Base-by-base conservation (phyloP, 2,888 invertebrate species). In the Caenorhabditis sp. region DNA sequence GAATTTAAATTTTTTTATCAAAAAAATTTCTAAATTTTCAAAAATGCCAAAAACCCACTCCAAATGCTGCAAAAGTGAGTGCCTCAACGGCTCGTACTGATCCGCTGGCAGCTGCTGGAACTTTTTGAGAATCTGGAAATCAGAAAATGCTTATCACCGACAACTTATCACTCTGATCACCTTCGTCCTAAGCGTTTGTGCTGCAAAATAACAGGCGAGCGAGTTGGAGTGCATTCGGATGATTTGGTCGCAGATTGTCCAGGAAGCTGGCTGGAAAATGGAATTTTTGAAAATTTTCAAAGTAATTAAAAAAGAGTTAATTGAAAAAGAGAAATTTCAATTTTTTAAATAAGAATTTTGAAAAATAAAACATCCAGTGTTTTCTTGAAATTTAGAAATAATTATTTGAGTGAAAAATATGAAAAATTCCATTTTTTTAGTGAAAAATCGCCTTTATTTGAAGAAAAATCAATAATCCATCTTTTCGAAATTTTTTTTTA, bases 191-290 rank as follows among this genome's bases (percentile, higher is more conserved):
- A 99, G 96, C 1, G 98, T 99, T 93, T 98, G 98, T 13, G 98
- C 97, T 60, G 97, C 98, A 93, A 99, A 98, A 92, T 97, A 98
- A 93, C 84, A 83, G 24, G 84, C 76, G 3, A 88, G 65, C 0
- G 88, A 72, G 35, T 87, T 83, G 20, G 95, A 94, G 91, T 97
- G 96, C 89, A 96, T 95, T 87, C 95, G 95, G 68, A 99, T 93
- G 85, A 99, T 94, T 92, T 97, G 96, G 92, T 99, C 98, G 9
- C 98, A 96, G 88, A 98, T 95, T 92, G 96, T 96, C 99, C 99
- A 99, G 18, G 98, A 32, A 32, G 9, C 9, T 32, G 9, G 32
- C 4, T 32, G 9, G 32, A 32, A 32, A 32, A 32, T 32, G 32
- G 32, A 32, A 32, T 32, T 32, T 32, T n/a, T n/a, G n/a, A n/a